These are phyloP conservation scores for Aplysina aerophoba DNA, from an alignment of 37 sponge, comb jelly and placozoan species.

Conservation along the genomic window DNA sequence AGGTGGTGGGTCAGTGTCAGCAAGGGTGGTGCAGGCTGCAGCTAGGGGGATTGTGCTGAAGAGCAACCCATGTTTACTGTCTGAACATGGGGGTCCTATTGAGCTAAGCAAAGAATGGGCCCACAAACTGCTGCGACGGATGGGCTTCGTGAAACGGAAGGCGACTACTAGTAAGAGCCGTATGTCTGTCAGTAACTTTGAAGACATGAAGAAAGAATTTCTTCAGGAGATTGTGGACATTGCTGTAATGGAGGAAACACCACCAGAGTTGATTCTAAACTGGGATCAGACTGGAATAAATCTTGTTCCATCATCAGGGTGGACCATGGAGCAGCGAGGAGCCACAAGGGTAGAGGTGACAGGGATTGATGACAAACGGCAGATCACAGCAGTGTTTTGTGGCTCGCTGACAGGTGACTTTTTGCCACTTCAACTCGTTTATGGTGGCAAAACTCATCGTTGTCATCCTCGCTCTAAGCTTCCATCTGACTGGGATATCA, in stretches of 20 bases:
- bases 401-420: slow-evolving; percentile 37
- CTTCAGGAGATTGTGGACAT: slow-evolving; percentile 13
- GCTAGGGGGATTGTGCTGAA: slow-evolving; percentile 31
- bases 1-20: slow-evolving; percentile 38
- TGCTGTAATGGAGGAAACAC: slow-evolving; percentile 41
- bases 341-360: slow-evolving; percentile 34
- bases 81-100: slow-evolving; percentile 42
- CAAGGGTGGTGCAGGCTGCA: slow-evolving; percentile 40
- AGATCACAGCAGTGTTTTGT: slow-evolving; percentile 46
- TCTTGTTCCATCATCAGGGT: slow-evolving; percentile 18
- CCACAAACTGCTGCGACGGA: slow-evolving; percentile 21
- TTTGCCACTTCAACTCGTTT: slow-evolving; percentile 36
- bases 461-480: slow-evolving; percentile 41
- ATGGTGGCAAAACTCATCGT: slow-evolving; percentile 39
- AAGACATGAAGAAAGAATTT: slow-evolving; percentile 32
- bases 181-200: slow-evolving; percentile 20
- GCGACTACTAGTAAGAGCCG: slow-evolving; percentile 18
- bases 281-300: slow-evolving; percentile 31
- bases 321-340: slow-evolving; percentile 49
- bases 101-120: slow-evolving; percentile 39
- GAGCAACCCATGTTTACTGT: too few species aligned
- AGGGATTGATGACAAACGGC: slow-evolving; percentile 34
- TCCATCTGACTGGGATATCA: too few species aligned
- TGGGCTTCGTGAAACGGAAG: slow-evolving; percentile 49
- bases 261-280: slow-evolving; percentile 40